Base-by-base conservation (phyloP, 2,797 vertebrate genomes). In the Sparus aurata region DNA sequence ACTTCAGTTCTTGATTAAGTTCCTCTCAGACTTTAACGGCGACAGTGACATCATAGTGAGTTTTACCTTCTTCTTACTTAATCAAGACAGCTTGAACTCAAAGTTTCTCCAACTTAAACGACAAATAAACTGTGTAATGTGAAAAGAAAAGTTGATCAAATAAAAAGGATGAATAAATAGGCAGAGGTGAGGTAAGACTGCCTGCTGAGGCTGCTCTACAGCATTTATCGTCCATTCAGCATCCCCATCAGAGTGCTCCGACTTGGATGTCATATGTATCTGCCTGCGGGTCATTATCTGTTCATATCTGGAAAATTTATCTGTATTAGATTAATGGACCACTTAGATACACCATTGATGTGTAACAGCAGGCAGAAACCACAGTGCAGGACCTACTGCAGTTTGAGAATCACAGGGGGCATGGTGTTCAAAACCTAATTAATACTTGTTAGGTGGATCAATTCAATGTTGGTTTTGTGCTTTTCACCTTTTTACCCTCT, bases 301-400 rank as follows among this genome's bases (percentile, higher is more conserved):
- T 17, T 75, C 34, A 79, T 49, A 61, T 62, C 4, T 20, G 65
- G 22, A 74, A 45, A 60, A 41, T 69, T 13, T 47, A 47, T 73
- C 45, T 30, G 1, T 30, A 23, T 52, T 18, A 47, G 57, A 59
- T 61, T 49, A 66, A 8, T 13, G 4, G 3, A 27, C 6, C 34
- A 16, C 17, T 34, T 46, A 45, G 52, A 34, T 41, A 43, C 18
- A 60, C 49, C 62, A 18, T 47, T 1, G 0, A 12, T 17, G 59
- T 65, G 18, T 49, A 27, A 52, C 45, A 57, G 41, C 69, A 20
- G 41, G 25, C n/a, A 55, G 6, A 62, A n/a, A 46, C 53, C 23
- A 20, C 10, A 57, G 8, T 22, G 57, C 55, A 60, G 49, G 52
- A 54, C n/a, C 11, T 52, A 11, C 13, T 18, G 7, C 25, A 30